These are phyloP conservation scores for Tetranychus cinnabarinus DNA, from an alignment of 1,140 invertebrate species.

Conservation along the genomic window DNA sequence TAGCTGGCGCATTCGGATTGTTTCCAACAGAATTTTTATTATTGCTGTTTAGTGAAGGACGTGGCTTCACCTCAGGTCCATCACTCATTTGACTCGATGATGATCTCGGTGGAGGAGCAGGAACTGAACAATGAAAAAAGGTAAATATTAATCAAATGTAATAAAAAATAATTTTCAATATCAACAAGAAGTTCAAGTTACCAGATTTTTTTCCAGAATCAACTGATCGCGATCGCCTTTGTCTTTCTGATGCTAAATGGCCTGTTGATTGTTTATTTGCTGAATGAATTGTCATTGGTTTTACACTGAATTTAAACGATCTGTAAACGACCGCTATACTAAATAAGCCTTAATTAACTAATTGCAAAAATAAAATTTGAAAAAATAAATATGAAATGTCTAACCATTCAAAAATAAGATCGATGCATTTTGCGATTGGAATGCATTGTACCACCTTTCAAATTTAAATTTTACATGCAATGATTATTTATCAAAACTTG, in stretches of 20 bases:
- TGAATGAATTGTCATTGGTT: conserved; percentile 4
- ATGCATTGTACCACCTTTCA: no score
- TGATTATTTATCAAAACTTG: no score
- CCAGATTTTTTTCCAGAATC: not conserved
- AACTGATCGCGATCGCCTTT: not conserved
- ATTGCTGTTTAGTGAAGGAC: not conserved
- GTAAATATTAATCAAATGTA: not conserved
- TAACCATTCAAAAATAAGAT: no score
- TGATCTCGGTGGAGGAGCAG: conserved; percentile 3
- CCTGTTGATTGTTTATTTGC: not conserved
- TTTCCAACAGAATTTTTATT: not conserved
- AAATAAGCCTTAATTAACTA: no score
- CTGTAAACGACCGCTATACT: no score
- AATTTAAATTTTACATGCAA: no score
- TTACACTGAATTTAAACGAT: conserved; percentile 3
- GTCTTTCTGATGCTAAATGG: not conserved
- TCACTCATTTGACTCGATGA: conserved; percentile 1
- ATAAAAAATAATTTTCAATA: not conserved
- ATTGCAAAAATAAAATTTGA: no score
- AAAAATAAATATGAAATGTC: no score
- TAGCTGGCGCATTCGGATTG: not conserved
- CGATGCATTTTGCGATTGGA: no score
- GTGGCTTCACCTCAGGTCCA: not conserved
- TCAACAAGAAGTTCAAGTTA: not conserved
- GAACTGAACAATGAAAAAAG: not conserved